Evolutionary conservation across 2,113 vertebrate species (phyloP).

Genomic region (Scalopus aquaticus): DNA sequence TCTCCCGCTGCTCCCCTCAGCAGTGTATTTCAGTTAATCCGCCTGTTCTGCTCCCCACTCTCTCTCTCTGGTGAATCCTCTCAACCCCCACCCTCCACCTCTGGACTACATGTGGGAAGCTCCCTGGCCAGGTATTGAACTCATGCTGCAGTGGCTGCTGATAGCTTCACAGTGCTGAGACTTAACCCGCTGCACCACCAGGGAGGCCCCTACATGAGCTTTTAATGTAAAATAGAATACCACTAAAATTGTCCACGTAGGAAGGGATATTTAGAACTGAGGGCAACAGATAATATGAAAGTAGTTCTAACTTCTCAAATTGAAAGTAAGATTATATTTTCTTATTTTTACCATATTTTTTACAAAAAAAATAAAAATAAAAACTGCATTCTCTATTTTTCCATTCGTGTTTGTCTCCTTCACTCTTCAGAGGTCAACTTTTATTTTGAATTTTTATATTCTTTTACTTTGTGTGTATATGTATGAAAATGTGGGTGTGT

Average conservation of each 20-base stretch:
- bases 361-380: no score
- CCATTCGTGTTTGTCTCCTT: neutral
- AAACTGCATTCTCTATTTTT: no score
- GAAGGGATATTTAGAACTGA: neutral
- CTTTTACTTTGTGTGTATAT: neutral
- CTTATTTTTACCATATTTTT: neutral
- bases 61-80: no score
- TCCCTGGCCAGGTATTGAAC: no score
- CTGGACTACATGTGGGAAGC: no score
- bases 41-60: no score
- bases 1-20: no score
- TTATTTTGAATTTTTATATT: neutral
- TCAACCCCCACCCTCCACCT: no score
- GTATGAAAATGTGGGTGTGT: neutral
- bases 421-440: neutral
- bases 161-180: no score
- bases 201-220: neutral
- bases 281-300: neutral
- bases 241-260: neutral
- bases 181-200: no score
- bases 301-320: neutral
- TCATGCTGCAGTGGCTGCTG: no score
- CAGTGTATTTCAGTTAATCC: no score
- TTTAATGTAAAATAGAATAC: neutral
- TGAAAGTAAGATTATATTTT: neutral